These are phyloP conservation scores for Eolophus roseicapilla DNA, from an alignment of 2,113 vertebrate species.

Conservation along the genomic window DNA sequence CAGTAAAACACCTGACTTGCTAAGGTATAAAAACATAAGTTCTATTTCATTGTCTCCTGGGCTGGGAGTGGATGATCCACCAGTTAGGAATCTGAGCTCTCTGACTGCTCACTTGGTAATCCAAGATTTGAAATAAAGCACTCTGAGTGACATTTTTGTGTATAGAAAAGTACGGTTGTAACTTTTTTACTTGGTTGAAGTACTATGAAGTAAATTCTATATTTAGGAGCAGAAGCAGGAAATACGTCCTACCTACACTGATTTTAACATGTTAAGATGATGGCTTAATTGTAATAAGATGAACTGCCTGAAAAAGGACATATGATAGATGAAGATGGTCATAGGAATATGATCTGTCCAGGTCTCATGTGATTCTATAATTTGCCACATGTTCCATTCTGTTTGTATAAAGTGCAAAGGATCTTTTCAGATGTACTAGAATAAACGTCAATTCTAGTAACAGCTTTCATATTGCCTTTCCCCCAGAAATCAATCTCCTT, in stretches of 20 bases:
- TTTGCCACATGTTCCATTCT: background rate
- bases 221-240: background rate
- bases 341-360: background rate
- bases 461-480: slow-evolving; percentile 14
- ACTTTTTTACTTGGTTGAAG: background rate
- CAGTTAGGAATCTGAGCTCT: background rate
- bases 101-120: background rate
- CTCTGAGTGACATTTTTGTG: background rate
- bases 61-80: background rate
- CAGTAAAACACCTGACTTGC: background rate
- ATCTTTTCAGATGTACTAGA: background rate
- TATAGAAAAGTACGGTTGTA: background rate
- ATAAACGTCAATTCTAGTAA: slow-evolving; percentile 1
- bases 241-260: background rate
- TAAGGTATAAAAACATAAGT: background rate
- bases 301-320: background rate
- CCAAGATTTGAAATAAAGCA: background rate
- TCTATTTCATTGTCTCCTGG: background rate
- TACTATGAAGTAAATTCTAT: background rate
- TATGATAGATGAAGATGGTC: background rate
- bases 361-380: background rate
- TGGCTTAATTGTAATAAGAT: background rate
- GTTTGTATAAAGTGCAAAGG: background rate
- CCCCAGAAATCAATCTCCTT: slow-evolving; percentile 29
- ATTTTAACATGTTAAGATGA: background rate